A percentile compares a stretch with the other conserved stretches of the same genome.
Evolutionary conservation across 2,113 vertebrate species (phyloP).

Genomic region (Nibea albiflora): DNA sequence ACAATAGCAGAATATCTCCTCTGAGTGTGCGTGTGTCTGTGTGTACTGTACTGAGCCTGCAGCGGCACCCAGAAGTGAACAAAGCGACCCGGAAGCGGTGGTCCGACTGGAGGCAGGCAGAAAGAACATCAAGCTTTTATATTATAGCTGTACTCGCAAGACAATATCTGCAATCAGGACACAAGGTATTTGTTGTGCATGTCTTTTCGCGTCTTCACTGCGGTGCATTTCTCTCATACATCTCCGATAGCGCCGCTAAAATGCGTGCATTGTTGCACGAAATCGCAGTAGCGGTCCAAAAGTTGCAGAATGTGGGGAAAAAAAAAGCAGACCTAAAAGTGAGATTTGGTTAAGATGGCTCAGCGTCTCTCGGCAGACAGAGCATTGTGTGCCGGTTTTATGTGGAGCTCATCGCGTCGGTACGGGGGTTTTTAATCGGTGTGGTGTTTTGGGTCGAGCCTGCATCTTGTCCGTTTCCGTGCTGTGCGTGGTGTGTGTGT

Average conservation of each 20-base stretch:
- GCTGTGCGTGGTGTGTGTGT: constrained; percentile 19
- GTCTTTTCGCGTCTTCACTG: constrained; percentile 42
- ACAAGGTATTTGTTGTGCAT: constrained; percentile 84
- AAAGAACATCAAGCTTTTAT: constrained; percentile 84
- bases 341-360: constrained; percentile 62
- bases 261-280: constrained; percentile 54
- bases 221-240: constrained; percentile 34
- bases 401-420: constrained; percentile 19
- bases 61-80: constrained; percentile 92
- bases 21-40: not conserved
- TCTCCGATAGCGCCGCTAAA: constrained; percentile 3
- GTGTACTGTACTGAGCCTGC: constrained; percentile 61
- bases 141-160: constrained; percentile 80
- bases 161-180: constrained; percentile 82
- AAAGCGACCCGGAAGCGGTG: constrained; percentile 93
- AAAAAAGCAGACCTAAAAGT: constrained; percentile 71
- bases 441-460: constrained; percentile 34
- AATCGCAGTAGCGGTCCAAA: constrained; percentile 72
- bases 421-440: constrained; percentile 39
- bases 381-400: constrained; percentile 18
- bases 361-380: constrained; percentile 27
- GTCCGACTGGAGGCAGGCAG: constrained; percentile 83
- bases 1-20: constrained; percentile 5
- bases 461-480: constrained; percentile 75
- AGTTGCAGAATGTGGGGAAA: constrained; percentile 79